Conservation (phyloP, 2,797 vertebrate species). For the Pseudochirops cupreus region DNA sequence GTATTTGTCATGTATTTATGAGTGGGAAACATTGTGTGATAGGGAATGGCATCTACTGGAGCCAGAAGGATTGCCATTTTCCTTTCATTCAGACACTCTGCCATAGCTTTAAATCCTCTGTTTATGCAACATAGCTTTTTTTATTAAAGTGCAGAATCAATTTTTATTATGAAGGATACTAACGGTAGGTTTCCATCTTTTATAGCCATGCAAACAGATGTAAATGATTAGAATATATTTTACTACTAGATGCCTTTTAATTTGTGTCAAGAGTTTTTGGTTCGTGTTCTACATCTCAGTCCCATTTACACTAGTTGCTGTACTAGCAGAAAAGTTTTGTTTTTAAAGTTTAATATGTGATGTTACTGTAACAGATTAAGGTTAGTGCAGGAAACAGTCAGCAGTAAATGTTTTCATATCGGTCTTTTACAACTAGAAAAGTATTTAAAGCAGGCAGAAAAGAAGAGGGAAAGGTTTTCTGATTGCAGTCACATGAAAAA, state of each 20-base stretch:
- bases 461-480: slow-evolving; percentile 63
- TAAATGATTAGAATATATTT: slow-evolving; percentile 83
- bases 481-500: slow-evolving; percentile 65
- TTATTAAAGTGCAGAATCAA: slow-evolving; percentile 86
- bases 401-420: slow-evolving; percentile 72
- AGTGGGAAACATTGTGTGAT: slow-evolving; percentile 96
- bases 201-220: slow-evolving; percentile 80
- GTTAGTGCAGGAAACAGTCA: slow-evolving; percentile 69
- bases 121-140: slow-evolving; percentile 86
- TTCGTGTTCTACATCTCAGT: slow-evolving; percentile 77
- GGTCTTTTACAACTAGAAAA: slow-evolving; percentile 68
- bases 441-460: slow-evolving; percentile 64
- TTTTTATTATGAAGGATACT: slow-evolving; percentile 85
- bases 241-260: slow-evolving; percentile 80
- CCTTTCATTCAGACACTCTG: slow-evolving; percentile 83
- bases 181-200: slow-evolving; percentile 81
- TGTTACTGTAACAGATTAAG: slow-evolving; percentile 69
- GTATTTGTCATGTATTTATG: slow-evolving; percentile 99
- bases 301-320: slow-evolving; percentile 70
- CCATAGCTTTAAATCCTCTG: slow-evolving; percentile 85
- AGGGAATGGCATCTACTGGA: slow-evolving; percentile 94
- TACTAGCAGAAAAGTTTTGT: slow-evolving; percentile 71
- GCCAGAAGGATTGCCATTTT: slow-evolving; percentile 91
- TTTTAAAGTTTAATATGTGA: slow-evolving; percentile 74
- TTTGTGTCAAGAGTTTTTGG: slow-evolving; percentile 75